phyloP scores from a whole-genome alignment of 2,113 vertebrate genomes.

The Malurus alboscapulatus region DNA sequence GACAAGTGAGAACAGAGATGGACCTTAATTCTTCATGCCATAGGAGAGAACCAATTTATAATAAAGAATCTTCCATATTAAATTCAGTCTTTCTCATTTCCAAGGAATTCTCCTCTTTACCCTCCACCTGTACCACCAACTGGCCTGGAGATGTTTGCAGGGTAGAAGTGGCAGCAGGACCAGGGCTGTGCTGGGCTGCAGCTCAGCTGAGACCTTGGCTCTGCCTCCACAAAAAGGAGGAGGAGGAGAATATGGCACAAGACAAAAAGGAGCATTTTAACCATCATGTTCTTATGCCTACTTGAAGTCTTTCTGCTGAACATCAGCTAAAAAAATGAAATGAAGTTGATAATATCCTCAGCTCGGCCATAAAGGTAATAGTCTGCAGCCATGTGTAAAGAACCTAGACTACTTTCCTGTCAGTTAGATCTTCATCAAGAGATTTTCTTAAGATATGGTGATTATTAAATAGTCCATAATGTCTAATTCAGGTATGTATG shows the following conservation, averaged over 20 bases:
- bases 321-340: neutral
- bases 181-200: neutral
- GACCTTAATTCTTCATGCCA: neutral
- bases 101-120: constrained; percentile 78
- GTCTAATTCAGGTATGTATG: neutral
- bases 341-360: neutral
- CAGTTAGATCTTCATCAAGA: neutral
- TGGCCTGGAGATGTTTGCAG: neutral
- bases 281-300: neutral
- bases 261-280: neutral
- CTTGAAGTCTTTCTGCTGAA: neutral
- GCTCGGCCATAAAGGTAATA: neutral
- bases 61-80: neutral
- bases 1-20: neutral
- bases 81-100: constrained; percentile 77
- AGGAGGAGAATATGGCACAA: accelerated
- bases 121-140: constrained; percentile 65
- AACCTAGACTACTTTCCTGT: neutral
- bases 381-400: neutral
- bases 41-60: neutral
- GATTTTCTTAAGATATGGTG: neutral
- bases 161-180: neutral
- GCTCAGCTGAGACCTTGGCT: neutral
- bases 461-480: neutral
- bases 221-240: neutral